Evolutionary conservation across 2,888 invertebrate species (phyloP), one percentile per base, ranked within the genome.

Genomic region (Mythimna lalbum): DNA sequence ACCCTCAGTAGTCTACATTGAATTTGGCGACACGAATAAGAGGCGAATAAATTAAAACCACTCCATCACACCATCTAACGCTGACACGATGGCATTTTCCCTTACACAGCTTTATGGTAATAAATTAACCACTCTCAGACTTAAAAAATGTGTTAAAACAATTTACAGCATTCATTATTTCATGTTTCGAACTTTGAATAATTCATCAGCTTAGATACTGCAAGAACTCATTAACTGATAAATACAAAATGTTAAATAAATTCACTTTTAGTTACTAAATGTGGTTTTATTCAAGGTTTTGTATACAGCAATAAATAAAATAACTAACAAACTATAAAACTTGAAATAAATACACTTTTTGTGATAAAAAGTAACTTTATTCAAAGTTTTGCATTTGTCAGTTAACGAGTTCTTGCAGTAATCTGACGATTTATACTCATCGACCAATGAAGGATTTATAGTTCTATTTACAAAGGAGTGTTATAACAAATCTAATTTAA

Each of bases 11-110:
- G 74, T 77, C 69, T 78, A 80, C 80, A 86, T 87, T 86, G 82
- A 87, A 86, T 86, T 88, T 84, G 71, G 66, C 52, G 63, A 66
- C 73, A 73, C 39, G 74, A 82, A 73, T 67, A 64, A 70, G 75
- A 79, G 71, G 66, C 31, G 81, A 86, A 89, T 89, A 88, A 90
- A 90, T 90, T 88, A 87, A 86, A 79, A 85, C 75, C 83, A 79
- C 86, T 88, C 82, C 85, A 84, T 87, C 84, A 85, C 73, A 81
- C 80, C 86, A 85, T 89, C 85, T 86, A 81, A 82, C 77, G 78
- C 76, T 86, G 82, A 85, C 81, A 82, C 63, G 76, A 74, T 75
- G 82, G 64, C 74, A 69, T 76, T 82, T 85, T 84, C 73, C 67
- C 61, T 83, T 73, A 69, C 74, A 76, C 75, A 84, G 82, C 78